phyloP scores from a whole-genome alignment of 2,888 invertebrate genomes.

The Thereva unica region DNA sequence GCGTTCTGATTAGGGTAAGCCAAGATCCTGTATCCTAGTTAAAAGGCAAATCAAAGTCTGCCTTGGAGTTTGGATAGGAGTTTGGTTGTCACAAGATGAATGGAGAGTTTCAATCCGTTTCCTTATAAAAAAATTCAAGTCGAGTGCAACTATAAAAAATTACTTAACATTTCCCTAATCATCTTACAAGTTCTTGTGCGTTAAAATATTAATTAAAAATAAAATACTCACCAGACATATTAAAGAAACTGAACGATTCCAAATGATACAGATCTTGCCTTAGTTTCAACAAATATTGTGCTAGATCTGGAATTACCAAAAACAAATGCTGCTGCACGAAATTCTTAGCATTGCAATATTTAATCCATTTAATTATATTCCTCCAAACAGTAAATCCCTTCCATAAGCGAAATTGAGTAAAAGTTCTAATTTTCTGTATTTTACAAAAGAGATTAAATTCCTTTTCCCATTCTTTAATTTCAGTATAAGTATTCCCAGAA shows the following conservation, averaged over 20 bases:
- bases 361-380: constrained; percentile 71
- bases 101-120: no score
- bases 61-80: no score
- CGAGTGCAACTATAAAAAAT: background rate
- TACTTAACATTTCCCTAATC: background rate
- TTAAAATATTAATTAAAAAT: background rate
- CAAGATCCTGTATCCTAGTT: no score
- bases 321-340: constrained; percentile 72
- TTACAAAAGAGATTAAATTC: constrained; percentile 80
- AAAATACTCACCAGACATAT: constrained; percentile 58
- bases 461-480: constrained; percentile 77
- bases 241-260: constrained; percentile 66
- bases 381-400: constrained; percentile 83
- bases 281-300: constrained; percentile 72
- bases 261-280: constrained; percentile 70
- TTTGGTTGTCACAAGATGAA: no score
- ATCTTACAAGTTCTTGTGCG: no score
- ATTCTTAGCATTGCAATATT: constrained; percentile 65
- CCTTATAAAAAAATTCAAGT: constrained; percentile 1
- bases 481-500: constrained; percentile 77
- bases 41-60: no score
- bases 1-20: no score
- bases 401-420: constrained; percentile 71
- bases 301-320: constrained; percentile 71
- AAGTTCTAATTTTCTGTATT: constrained; percentile 74